Percentiles rank a stretch among this genome's conserved stretches.
These are phyloP conservation scores for Lophotriccus pileatus DNA, from an alignment of 2,797 vertebrate genomes.

Conservation along the genomic window DNA sequence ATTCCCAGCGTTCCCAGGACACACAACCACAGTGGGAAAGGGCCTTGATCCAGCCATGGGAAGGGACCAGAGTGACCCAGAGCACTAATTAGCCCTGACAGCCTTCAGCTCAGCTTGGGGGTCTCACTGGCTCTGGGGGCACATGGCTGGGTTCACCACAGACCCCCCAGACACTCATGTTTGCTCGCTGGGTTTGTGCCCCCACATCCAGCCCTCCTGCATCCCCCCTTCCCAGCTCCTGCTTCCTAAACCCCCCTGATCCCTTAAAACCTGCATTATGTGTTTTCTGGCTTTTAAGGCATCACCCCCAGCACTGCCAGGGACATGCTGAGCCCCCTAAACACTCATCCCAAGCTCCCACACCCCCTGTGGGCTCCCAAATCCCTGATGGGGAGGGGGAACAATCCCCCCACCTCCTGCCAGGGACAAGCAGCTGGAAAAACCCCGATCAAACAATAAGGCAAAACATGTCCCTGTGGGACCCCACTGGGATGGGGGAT, in stretches of 20 bases:
- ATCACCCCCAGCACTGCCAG: accelerated
- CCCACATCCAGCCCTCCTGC: neutral
- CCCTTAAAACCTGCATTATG: too few relatives aligned
- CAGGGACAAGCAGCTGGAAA: neutral
- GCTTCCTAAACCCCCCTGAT: neutral
- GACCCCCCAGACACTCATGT: neutral
- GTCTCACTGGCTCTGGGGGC: accelerated
- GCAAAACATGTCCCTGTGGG: accelerated
- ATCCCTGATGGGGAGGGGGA: neutral
- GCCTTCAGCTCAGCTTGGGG: neutral
- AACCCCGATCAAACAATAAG: accelerated
- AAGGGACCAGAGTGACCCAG: neutral
- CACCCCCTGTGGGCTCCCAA: neutral
- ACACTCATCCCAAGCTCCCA: neutral
- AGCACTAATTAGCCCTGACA: neutral
- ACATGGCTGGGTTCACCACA: neutral
- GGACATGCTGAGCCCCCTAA: neutral
- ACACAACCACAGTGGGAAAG: accelerated
- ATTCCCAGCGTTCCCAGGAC: neutral
- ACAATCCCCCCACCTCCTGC: neutral
- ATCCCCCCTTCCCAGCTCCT: neutral
- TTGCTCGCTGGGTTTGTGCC: neutral
- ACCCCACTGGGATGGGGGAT: neutral
- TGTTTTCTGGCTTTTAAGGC: too few relatives aligned
- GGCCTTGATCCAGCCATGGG: neutral